Conservation (phyloP, 2,888 invertebrate genomes). For the Steinernema hermaphroditum region DNA sequence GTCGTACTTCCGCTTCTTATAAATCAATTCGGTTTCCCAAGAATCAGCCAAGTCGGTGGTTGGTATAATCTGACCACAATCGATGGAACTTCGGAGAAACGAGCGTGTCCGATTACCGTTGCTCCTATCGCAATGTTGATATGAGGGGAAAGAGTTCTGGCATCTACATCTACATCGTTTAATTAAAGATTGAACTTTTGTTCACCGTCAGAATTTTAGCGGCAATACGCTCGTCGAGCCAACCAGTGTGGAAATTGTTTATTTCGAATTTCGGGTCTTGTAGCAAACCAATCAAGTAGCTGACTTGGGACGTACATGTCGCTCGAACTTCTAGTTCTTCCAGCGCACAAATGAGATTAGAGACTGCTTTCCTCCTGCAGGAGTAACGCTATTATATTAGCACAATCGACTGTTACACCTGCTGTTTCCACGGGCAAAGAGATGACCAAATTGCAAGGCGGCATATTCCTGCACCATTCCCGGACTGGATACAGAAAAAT, state of each 20-base stretch:
- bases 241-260: slow-evolving; percentile 91
- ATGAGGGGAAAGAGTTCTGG: slow-evolving; percentile 53
- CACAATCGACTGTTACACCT: slow-evolving; percentile 74
- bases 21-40: slow-evolving; percentile 84
- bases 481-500: slow-evolving; percentile 96
- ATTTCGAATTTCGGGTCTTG: slow-evolving; percentile 86
- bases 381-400: neutral
- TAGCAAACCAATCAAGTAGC: slow-evolving; percentile 90
- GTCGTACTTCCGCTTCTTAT: slow-evolving; percentile 50
- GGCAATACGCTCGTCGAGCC: slow-evolving; percentile 93
- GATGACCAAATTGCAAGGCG: slow-evolving; percentile 98
- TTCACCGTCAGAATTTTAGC: slow-evolving; percentile 67
- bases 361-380: slow-evolving; percentile 58
- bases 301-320: slow-evolving; percentile 96
- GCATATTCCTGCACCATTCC: slow-evolving; percentile 99
- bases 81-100: slow-evolving; percentile 56
- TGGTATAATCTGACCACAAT: slow-evolving; percentile 81
- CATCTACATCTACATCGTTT: slow-evolving; percentile 37
- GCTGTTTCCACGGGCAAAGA: slow-evolving; percentile 98
- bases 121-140: slow-evolving; percentile 62
- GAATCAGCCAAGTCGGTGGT: slow-evolving; percentile 86
- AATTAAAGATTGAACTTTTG: neutral
- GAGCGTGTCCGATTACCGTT: slow-evolving; percentile 62
- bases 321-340: slow-evolving; percentile 96
- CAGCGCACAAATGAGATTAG: slow-evolving; percentile 86